phyloP scores from a whole-genome alignment of 2,888 invertebrate species.

The Dexiosoma caninum region DNA sequence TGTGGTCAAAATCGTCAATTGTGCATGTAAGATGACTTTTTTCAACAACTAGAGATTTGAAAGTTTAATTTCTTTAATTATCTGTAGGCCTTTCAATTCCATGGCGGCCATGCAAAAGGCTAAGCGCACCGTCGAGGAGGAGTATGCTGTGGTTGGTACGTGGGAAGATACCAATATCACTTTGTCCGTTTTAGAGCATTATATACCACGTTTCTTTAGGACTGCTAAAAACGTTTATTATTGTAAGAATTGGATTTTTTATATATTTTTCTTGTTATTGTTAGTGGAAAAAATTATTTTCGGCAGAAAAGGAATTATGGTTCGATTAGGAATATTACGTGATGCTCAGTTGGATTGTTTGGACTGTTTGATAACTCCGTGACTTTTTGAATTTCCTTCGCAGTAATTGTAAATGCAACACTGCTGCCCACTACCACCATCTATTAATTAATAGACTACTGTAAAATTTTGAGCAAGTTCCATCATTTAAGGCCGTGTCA shows the following conservation, averaged over 20 bases:
- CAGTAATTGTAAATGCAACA: too few relatives aligned
- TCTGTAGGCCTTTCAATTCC: conserved; percentile 88
- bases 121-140: conserved; percentile 89
- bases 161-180: conserved; percentile 92
- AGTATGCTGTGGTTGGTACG: conserved; percentile 93
- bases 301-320: too few relatives aligned
- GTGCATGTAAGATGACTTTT: conserved; percentile 82
- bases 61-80: neutral
- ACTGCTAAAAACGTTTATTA: conserved; percentile 87
- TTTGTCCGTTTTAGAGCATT: conserved; percentile 88
- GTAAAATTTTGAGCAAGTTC: too few relatives aligned
- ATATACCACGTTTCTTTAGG: conserved; percentile 89
- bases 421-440: too few relatives aligned
- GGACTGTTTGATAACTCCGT: too few relatives aligned
- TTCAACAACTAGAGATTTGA: conserved; percentile 71
- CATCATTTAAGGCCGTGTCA: too few relatives aligned
- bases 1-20: conserved; percentile 89
- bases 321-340: too few relatives aligned
- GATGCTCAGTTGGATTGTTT: too few relatives aligned
- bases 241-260: conserved; percentile 80
- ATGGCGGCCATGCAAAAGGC: conserved; percentile 88
- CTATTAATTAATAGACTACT: too few relatives aligned
- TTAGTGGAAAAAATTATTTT: too few relatives aligned
- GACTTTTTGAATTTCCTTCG: too few relatives aligned
- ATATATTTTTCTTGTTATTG: neutral